phyloP scores from a whole-genome alignment of 2,888 invertebrate genomes.

The Crossocerus cetratus region DNA sequence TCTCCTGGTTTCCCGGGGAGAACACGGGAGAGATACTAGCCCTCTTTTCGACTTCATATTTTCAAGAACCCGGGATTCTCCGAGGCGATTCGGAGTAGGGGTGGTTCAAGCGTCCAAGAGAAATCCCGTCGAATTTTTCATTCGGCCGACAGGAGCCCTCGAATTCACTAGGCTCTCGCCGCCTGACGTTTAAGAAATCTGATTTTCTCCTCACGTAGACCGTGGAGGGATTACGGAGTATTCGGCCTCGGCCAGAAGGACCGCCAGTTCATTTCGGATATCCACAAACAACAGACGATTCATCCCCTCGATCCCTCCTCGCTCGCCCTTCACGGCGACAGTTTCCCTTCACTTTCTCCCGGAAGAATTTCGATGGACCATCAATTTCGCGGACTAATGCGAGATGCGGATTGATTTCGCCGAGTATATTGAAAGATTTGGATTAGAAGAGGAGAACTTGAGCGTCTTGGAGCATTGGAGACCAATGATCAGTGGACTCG shows the following conservation, averaged over 20 bases:
- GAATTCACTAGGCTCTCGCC: conserved; percentile 44
- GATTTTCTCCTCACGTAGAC: conserved; percentile 73
- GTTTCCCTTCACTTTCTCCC: conserved; percentile 18
- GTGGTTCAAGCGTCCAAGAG: conserved; percentile 20
- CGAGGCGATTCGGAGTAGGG: conserved; percentile 22
- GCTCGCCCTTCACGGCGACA: conserved; percentile 1
- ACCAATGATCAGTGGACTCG: conserved; percentile 48
- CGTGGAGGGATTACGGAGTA: conserved; percentile 59
- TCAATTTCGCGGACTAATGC: conserved; percentile 7
- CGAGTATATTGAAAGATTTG: neutral
- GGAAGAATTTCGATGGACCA: conserved; percentile 6
- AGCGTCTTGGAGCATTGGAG: conserved; percentile 39
- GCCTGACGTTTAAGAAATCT: conserved; percentile 70
- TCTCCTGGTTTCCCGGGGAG: neutral
- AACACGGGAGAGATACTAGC: neutral
- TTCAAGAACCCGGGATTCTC: neutral
- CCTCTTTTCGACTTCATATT: neutral
- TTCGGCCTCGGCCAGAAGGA: conserved; percentile 58
- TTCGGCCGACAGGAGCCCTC: conserved; percentile 39
- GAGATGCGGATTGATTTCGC: neutral
- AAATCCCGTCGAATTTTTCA: conserved; percentile 63
- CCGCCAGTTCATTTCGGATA: conserved; percentile 69
- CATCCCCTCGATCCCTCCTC: conserved; percentile 43
- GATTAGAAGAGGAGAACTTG: conserved; percentile 3
- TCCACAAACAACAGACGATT: conserved; percentile 62